phyloP scores from a whole-genome alignment of 2,113 vertebrate species.

The Danio rerio region DNA sequence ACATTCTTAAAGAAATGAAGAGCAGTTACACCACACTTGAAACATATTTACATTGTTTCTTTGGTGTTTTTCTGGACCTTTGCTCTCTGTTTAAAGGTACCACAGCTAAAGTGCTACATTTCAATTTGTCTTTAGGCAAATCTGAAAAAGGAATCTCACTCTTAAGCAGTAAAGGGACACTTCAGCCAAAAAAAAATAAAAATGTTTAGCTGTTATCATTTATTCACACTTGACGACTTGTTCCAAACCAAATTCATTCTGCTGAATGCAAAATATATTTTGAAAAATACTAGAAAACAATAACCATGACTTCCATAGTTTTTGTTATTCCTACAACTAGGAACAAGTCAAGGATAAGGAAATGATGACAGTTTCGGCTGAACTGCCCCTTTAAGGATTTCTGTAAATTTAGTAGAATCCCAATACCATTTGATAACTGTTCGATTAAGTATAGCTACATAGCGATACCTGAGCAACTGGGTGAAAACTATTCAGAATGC shows the following conservation, averaged over 20 bases:
- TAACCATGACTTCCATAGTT: too few relatives aligned
- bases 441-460: not conserved
- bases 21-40: not conserved
- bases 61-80: not conserved
- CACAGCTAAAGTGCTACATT: slow-evolving; percentile 9
- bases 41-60: not conserved
- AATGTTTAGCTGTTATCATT: too few relatives aligned
- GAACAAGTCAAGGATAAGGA: too few relatives aligned
- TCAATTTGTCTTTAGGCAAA: not conserved
- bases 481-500: not conserved
- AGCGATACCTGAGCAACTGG: not conserved
- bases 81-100: not conserved
- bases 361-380: too few relatives aligned
- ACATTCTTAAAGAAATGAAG: not conserved
- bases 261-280: too few relatives aligned
- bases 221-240: too few relatives aligned
- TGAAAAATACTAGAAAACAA: too few relatives aligned
- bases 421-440: not conserved
- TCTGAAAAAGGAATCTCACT: not conserved
- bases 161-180: not conserved
- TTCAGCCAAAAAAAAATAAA: too few relatives aligned
- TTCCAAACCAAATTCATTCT: too few relatives aligned
- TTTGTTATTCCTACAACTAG: too few relatives aligned
- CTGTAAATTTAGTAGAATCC: not conserved
- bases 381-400: too few relatives aligned